Base-by-base conservation (phyloP, 2,113 vertebrate genomes). In the Pandion haliaetus region DNA sequence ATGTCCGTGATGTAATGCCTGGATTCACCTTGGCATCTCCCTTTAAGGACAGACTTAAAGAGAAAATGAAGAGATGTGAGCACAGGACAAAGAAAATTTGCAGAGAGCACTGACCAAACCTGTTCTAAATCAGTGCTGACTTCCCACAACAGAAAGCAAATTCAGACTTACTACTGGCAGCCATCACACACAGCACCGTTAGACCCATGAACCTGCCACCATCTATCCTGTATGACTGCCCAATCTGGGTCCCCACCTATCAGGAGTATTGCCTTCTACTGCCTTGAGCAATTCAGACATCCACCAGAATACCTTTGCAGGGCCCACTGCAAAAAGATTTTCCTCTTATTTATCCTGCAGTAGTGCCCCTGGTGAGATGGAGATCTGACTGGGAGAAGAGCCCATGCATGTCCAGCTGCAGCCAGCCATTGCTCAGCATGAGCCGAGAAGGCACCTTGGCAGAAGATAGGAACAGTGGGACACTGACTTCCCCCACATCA, bases 11-110 rank as follows among this genome's bases (percentile, higher is more conserved):
- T 78, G 61, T 74, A 74, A 76, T 93, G 89, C 87, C 79, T 94
- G 91, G 93, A 85, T 92, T 95, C 86, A 95, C 90, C 91, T 85
- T 92, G 84, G 87, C 57, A 77, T 81, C 91, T 94, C 86, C 69
- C 90, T 81, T 95, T 94, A 77, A 69, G 72, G 77, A 83, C 42
- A 84, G 57, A 47, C 59, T 42, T 73, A n/a, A 32, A 89, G 38
- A 67, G 49, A 81, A 88, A 88, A 47, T 13, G 17, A 69, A 61
- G 34, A 47, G 6, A 36, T 52, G 29, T 4, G 38, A 70, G 40
- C 38, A 73, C 38, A 58, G 29, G 38, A 67, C 3, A 21, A 88
- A 82, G 45, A 42, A 66, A 42, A 88, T 20, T 40, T 65, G 24
- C 38, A 54, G 49, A 80, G 31, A 36, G 1, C 20, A 19, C 44